Base-by-base conservation (phyloP, 2,888 invertebrate genomes). In the Drosophila limbata region DNA sequence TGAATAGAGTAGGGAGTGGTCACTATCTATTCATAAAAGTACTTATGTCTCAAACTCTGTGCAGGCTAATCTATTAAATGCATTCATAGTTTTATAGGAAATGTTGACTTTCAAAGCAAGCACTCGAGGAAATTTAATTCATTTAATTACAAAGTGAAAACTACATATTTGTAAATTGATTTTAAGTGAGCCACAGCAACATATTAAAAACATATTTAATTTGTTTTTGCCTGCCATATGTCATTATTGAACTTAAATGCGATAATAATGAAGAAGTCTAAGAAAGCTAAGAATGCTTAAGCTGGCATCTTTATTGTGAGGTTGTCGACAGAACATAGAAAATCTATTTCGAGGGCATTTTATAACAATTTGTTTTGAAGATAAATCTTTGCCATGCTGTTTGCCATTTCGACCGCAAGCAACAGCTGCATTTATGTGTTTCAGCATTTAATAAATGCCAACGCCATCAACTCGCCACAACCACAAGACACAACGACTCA, bases 391-490 rank as follows among this genome's bases (percentile, higher is more conserved):
- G 31, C 9, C 13, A 59, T 50, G 40, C 35, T 63, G 60, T 63
- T 61, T 60, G 48, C 48, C 45, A 63, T 56, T 57, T 64, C 39
- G 42, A 64, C 66, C 76, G 15, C 71, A 68, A 61, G 42, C 61
- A 68, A 50, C 76, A 76, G 61, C 74, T 79, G 76, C 69, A 65
- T 37, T 53, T 53, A 39, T 60, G 63, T 50, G 60, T 37, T 40
- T 63, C 39, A 48, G 56, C 56, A 63, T 79, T 78, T 69, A 74
- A 65, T 74, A 76, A 74, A 74, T 69, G 68, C 65, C 80, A 79
- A 55, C 62, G 50, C 48, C 63, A 61, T 40, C 78, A 67, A 48
- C 28, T 61, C 17, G 66, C 69, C 75, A 15, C 64, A 79, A 62
- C 81, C 80, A 28, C 81, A 77, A 79, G 68, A 51, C 45, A 50